Evolutionary conservation across 2,888 invertebrate species (phyloP), one percentile per base, ranked within the genome.

Genomic region (Schizotus pectinicornis): DNA sequence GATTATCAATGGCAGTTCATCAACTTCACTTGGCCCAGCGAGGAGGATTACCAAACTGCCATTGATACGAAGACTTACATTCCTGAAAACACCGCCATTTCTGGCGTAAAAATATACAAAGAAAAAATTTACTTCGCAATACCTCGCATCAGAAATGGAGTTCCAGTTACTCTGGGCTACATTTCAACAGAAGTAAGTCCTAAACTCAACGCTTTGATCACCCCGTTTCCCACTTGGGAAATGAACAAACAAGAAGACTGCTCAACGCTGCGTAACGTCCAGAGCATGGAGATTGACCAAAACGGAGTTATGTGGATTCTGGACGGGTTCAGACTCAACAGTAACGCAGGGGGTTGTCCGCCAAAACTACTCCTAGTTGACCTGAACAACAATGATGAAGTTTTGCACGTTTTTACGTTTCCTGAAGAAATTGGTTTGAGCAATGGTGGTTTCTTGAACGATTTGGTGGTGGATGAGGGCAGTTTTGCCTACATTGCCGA

Each of bases 401-500:
- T 82, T 63, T 77, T 86, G 70, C 82, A 83, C 43, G 83, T 83
- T n/a, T 86, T 85, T 68, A 80, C 80, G 6, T 85, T 90, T 66
- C 85, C 89, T 0, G 67, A 80, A 0, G 82, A 85, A 12, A 83
- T 87, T 9, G 83, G 85, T 3, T 81, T 83, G 3, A 77, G 79
- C 0, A 81, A 82, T 30, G 83, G 82, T 0, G 85, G 86, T 6
- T 85, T 86, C 64, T 75, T 90, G 31, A 88, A 88, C 71, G 90
- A 90, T 70, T 82, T 90, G 22, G 90, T 90, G 0, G 78, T 90
- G 8, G 90, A 89, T 69, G 85, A 86, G 68, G 83, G 83, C n/a
- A 84, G 81, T 34, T 85, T 82, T 69, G 90, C 89, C 7, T 90
- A 89, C 70, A 89, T 90, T 31, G 88, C 88, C 0, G 90, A 90